Conservation (phyloP, 1,140 invertebrate species). For the Stenopsyche tienmushanensis region DNA sequence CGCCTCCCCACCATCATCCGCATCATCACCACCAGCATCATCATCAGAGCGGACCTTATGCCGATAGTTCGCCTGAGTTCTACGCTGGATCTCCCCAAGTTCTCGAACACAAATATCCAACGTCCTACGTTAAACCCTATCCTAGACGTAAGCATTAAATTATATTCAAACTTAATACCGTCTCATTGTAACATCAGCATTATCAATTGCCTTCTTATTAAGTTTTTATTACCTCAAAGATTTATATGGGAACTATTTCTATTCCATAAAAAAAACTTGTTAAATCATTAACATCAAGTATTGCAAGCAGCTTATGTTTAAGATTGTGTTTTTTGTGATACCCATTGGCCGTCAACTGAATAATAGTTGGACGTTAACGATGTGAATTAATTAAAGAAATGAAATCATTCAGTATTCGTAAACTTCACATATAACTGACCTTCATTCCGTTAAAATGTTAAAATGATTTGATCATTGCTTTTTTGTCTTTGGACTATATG, state of each 20-base stretch:
- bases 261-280: no score
- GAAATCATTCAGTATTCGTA: no score
- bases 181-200: background rate
- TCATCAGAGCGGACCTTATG: constrained; percentile 54
- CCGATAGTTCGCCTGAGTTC: constrained; percentile 74
- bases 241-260: no score
- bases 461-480: background rate
- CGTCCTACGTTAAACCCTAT: constrained; percentile 67
- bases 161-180: no score
- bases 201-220: background rate
- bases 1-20: constrained; percentile 51
- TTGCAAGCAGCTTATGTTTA: no score
- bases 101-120: constrained; percentile 68
- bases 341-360: no score
- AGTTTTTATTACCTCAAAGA: no score
- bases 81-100: constrained; percentile 65
- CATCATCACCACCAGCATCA: constrained; percentile 53
- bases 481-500: background rate
- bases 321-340: no score
- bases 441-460: background rate
- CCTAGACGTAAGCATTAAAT: constrained; percentile 59
- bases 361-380: no score
- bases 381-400: no score
- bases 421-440: background rate
- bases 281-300: no score